Evolutionary conservation across 2,888 invertebrate species (phyloP).

Genomic region (Drosophila picticornis): DNA sequence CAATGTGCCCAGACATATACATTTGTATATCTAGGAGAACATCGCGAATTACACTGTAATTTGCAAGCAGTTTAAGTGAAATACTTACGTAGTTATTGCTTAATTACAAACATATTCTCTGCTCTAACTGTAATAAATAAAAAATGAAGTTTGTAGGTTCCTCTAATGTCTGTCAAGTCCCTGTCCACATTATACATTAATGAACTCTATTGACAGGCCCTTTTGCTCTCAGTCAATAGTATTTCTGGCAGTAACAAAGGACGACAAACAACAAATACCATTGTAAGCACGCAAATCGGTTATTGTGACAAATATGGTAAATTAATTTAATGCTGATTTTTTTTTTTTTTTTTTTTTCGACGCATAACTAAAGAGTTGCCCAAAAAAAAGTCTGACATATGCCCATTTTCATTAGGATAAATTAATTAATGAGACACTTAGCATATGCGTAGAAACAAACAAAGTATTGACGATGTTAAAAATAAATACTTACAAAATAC

Average conservation of each 20-base stretch:
- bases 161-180: slow-evolving; percentile 4
- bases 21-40: background rate
- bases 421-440: background rate
- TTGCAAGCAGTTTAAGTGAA: background rate
- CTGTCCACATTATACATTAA: background rate
- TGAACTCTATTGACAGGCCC: background rate
- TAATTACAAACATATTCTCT: background rate
- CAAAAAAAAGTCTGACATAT: background rate
- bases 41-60: background rate
- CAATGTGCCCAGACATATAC: background rate
- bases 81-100: background rate
- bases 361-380: background rate
- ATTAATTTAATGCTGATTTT: background rate
- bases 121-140: slow-evolving; percentile 5
- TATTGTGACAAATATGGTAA: background rate
- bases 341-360: background rate
- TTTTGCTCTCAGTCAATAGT: background rate
- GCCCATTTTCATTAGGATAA: background rate
- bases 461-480: background rate
- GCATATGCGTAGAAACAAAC: background rate
- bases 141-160: background rate
- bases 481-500: background rate
- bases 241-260: background rate
- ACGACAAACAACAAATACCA: background rate
- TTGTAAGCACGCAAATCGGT: background rate